Conservation (phyloP, 2,888 invertebrate species). For the Rosalia funebris region DNA sequence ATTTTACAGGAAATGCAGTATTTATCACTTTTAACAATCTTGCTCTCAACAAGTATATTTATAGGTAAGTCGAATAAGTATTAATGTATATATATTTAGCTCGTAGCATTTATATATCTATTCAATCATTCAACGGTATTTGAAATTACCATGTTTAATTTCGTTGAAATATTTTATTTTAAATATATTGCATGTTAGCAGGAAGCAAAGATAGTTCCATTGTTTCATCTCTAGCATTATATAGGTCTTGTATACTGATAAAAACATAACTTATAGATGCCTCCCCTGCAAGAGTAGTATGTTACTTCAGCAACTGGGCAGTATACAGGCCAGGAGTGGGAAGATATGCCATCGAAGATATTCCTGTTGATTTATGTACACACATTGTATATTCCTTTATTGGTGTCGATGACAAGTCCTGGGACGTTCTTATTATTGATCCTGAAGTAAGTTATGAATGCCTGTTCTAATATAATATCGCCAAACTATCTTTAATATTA, state of each 20-base stretch:
- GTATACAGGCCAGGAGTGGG: slow-evolving; percentile 85
- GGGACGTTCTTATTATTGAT: slow-evolving; percentile 83
- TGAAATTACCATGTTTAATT: too few relatives aligned
- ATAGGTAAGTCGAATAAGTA: slow-evolving; percentile 1
- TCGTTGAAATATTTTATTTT: background rate
- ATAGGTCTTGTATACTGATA: too few relatives aligned
- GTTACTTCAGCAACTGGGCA: slow-evolving; percentile 85
- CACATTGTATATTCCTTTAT: slow-evolving; percentile 91
- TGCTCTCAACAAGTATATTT: background rate
- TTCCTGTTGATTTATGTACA: slow-evolving; percentile 84
- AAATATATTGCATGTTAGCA: too few relatives aligned
- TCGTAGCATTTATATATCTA: too few relatives aligned
- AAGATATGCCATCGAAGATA: slow-evolving; percentile 83
- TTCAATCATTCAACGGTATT: too few relatives aligned
- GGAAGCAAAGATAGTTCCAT: too few relatives aligned
- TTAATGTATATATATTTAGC: too few relatives aligned
- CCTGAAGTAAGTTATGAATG: slow-evolving; percentile 72
- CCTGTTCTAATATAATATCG: too few relatives aligned
- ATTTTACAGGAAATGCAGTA: slow-evolving; percentile 6
- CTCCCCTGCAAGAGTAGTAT: slow-evolving; percentile 64
- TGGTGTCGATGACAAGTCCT: slow-evolving; percentile 81
- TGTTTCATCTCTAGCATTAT: too few relatives aligned
- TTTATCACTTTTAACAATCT: background rate
- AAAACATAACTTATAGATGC: slow-evolving; percentile 48
- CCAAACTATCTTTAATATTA: too few relatives aligned